Conservation (phyloP, 2,888 invertebrate genomes). For the Lycaena phlaeas region DNA sequence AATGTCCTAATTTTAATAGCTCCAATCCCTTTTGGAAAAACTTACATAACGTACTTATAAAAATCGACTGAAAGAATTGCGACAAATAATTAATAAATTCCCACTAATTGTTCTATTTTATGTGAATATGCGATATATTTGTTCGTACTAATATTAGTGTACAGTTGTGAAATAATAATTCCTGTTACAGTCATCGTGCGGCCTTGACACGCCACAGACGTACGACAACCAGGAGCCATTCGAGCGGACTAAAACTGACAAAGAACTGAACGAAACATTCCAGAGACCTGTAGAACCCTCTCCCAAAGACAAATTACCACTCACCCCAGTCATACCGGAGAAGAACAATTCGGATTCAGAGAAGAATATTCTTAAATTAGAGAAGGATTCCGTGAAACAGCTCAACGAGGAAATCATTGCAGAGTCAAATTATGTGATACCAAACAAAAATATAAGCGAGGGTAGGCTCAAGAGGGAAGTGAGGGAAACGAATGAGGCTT, state of each 20-base stretch:
- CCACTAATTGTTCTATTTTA: no score
- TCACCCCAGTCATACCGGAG: conserved; percentile 40
- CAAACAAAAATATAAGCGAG: conserved; percentile 3
- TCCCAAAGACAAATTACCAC: conserved; percentile 41
- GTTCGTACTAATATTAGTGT: no score
- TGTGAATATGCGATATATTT: no score
- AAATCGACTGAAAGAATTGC: no score
- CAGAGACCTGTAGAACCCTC: conserved; percentile 35
- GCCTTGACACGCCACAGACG: conserved; percentile 49
- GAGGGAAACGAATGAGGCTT: conserved; percentile 39
- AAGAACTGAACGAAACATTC: conserved; percentile 51
- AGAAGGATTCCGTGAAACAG: conserved; percentile 36
- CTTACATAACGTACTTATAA: no score
- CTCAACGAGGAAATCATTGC: conserved; percentile 44
- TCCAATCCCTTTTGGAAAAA: no score
- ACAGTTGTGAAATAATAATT: no score
- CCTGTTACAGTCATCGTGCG: conserved; percentile 45
- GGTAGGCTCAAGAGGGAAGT: conserved; percentile 24
- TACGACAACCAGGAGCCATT: conserved; percentile 55
- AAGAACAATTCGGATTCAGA: conserved; percentile 34
- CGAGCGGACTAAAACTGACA: conserved; percentile 44
- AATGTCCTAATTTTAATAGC: no score
- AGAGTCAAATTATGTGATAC: conserved; percentile 34
- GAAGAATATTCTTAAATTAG: conserved; percentile 29
- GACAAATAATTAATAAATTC: no score